Evolutionary conservation across 2,797 vertebrate genomes (phyloP).

Genomic region (Onychomys leucogaster): DNA sequence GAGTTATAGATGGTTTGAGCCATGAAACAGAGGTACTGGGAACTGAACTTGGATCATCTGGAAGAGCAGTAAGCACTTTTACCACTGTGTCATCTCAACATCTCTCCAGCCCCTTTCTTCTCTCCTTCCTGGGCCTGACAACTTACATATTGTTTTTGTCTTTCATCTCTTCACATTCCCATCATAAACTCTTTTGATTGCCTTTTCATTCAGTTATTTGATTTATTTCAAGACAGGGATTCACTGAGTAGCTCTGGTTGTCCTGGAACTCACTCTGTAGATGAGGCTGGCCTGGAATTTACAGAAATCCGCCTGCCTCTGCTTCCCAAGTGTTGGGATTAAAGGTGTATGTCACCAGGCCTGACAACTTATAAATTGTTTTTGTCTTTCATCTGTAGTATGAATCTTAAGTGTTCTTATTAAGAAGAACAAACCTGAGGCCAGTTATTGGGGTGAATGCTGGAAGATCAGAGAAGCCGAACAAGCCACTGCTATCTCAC

Average conservation of each 20-base stretch:
- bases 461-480: no score
- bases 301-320: not conserved
- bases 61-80: not conserved
- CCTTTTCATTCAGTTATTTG: not conserved
- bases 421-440: no score
- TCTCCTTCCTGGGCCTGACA: not conserved
- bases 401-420: no score
- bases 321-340: not conserved
- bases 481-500: no score
- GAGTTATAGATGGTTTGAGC: not conserved
- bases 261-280: not conserved
- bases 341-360: not conserved
- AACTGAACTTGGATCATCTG: not conserved
- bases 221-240: not conserved
- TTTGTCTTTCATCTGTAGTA: slow-evolving; percentile 12
- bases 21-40: no score
- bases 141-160: not conserved
- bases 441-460: no score
- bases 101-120: not conserved
- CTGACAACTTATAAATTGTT: not conserved
- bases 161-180: slow-evolving; percentile 7
- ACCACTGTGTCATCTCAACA: not conserved
- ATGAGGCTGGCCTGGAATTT: not conserved
- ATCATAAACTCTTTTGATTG: not conserved
- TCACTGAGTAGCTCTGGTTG: not conserved